phyloP scores from a whole-genome alignment of 2,797 vertebrate species.

The Pyrocephalus nanus region DNA sequence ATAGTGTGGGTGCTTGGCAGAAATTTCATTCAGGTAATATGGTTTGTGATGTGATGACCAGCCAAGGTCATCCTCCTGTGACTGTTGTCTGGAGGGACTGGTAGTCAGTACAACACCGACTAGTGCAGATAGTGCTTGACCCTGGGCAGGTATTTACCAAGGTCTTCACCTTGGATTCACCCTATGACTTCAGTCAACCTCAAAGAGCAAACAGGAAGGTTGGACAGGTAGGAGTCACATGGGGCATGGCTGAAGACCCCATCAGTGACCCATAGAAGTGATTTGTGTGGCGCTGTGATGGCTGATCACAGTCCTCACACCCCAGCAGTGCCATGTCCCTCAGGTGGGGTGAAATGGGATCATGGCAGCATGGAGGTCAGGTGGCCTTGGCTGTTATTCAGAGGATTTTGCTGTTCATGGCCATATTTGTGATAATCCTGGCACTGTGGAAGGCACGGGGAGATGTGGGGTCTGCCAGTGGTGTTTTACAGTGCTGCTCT shows the following conservation, averaged over 20 bases:
- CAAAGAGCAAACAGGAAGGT: not conserved
- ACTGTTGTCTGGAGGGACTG: not conserved
- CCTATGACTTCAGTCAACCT: not conserved
- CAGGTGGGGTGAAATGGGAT: not conserved
- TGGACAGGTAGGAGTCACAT: not conserved
- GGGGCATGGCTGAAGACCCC: not conserved
- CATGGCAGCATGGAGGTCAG: not conserved
- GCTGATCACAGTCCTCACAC: not conserved
- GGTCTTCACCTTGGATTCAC: not conserved
- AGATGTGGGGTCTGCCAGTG: not conserved
- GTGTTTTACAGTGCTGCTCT: not conserved
- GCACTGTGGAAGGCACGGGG: not conserved
- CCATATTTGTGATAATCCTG: not conserved
- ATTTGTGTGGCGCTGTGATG: not conserved
- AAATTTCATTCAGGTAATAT: rapidly evolving
- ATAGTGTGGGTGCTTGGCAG: not conserved
- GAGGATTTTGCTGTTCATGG: not conserved
- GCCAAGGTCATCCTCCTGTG: not conserved
- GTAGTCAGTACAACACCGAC: not conserved
- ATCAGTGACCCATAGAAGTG: not conserved
- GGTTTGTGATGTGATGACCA: not conserved
- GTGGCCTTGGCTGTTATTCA: not conserved
- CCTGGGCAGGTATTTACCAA: not conserved
- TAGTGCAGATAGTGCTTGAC: not conserved
- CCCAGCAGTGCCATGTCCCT: not conserved